Conservation (phyloP, 2,888 invertebrate genomes). For the Eueremaeus valkanovi region DNA sequence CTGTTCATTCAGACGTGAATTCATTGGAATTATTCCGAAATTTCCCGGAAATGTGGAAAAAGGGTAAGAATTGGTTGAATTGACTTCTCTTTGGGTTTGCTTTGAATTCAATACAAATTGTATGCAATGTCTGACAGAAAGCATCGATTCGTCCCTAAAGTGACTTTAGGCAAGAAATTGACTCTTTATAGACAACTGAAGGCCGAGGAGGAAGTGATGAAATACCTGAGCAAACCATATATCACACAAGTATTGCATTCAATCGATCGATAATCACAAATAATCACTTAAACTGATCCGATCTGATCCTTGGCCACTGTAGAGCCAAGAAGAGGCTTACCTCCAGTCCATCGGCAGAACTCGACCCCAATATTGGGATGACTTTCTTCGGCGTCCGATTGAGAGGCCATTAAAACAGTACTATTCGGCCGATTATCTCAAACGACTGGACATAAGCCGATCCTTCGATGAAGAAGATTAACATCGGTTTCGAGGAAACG, state of each 20-base stretch:
- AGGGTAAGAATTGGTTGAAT: slow-evolving; percentile 33
- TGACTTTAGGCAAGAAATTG: slow-evolving; percentile 31
- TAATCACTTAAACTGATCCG: not conserved
- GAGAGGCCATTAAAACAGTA: slow-evolving; percentile 35
- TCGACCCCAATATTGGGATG: slow-evolving; percentile 41
- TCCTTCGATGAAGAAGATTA: slow-evolving; percentile 38
- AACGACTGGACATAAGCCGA: slow-evolving; percentile 23
- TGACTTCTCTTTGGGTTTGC: too few relatives aligned
- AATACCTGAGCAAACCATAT: slow-evolving; percentile 38
- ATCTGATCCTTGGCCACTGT: not conserved
- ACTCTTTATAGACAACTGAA: slow-evolving; percentile 17
- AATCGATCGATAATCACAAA: not conserved
- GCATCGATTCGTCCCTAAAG: slow-evolving; percentile 40
- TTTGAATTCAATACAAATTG: not conserved
- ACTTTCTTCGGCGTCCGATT: slow-evolving; percentile 37
- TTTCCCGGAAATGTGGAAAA: slow-evolving; percentile 31
- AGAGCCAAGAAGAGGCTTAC: slow-evolving; percentile 39
- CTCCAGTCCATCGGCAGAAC: slow-evolving; percentile 23
- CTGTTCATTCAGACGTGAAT: slow-evolving; percentile 36
- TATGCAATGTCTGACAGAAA: slow-evolving; percentile 29
- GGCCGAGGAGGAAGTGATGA: slow-evolving; percentile 38
- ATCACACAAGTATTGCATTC: slow-evolving; percentile 34
- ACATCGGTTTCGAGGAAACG: not conserved
- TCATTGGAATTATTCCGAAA: slow-evolving; percentile 40
- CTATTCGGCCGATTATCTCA: slow-evolving; percentile 40